Conservation (phyloP, 2,888 invertebrate genomes). For the Epinotia nisella region DNA sequence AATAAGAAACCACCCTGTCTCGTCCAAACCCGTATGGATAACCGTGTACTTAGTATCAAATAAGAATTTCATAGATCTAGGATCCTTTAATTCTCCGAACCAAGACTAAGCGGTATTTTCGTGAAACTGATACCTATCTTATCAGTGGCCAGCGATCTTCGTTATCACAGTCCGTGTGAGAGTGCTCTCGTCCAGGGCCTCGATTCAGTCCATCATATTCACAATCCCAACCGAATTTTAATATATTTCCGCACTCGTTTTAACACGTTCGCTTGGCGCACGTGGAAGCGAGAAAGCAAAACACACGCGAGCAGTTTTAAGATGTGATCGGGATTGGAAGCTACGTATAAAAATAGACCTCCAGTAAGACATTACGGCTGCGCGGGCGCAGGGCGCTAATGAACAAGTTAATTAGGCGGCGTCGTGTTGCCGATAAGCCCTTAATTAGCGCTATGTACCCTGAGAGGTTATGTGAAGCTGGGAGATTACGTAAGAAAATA, state of each 20-base stretch:
- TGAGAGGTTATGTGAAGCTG: constrained; percentile 25
- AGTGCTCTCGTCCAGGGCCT: not conserved
- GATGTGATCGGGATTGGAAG: not conserved
- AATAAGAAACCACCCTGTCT: too few relatives aligned
- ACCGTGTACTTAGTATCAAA: too few relatives aligned
- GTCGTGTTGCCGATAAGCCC: constrained; percentile 59
- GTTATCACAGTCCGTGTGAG: constrained; percentile 14
- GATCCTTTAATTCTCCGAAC: not conserved
- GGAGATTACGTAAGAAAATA: constrained; percentile 12
- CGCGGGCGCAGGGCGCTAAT: constrained; percentile 56
- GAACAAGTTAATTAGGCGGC: constrained; percentile 69
- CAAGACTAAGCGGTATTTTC: not conserved
- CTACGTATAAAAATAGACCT: not conserved
- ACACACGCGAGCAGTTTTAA: not conserved
- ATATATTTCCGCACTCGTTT: not conserved
- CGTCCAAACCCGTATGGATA: too few relatives aligned
- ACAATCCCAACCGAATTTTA: not conserved
- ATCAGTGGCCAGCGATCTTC: constrained; percentile 9
- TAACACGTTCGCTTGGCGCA: not conserved
- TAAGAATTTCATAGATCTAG: too few relatives aligned
- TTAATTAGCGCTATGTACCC: constrained; percentile 50
- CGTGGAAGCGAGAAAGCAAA: not conserved
- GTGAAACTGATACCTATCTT: constrained; percentile 13
- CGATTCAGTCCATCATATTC: not conserved
- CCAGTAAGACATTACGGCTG: constrained; percentile 27